Evolutionary conservation across 2,113 vertebrate species (phyloP).

Genomic region (Pristiophorus japonicus): DNA sequence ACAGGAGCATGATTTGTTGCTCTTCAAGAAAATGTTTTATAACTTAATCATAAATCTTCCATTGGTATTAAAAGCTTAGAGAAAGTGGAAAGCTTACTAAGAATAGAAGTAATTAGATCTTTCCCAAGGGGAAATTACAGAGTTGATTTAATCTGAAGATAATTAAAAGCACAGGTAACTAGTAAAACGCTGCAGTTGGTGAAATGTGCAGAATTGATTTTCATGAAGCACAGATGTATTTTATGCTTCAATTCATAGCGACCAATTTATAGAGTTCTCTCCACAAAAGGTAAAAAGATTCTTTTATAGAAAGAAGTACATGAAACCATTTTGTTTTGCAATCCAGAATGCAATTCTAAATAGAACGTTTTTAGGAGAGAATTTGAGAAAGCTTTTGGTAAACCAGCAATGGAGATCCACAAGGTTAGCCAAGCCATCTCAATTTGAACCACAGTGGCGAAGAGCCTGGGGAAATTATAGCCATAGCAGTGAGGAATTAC

Average conservation of each 20-base stretch:
- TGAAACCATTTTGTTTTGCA: background rate
- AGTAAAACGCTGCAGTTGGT: constrained; percentile 13
- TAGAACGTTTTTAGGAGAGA: background rate
- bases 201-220: constrained; percentile 15
- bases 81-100: constrained; percentile 17
- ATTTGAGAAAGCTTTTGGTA: background rate
- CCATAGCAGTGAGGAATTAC: background rate
- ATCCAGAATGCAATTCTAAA: background rate
- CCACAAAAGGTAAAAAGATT: background rate
- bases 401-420: background rate
- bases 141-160: constrained; percentile 28
- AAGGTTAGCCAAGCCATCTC: background rate
- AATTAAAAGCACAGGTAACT: constrained; percentile 28
- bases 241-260: background rate
- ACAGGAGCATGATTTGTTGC: background rate
- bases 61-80: constrained; percentile 7
- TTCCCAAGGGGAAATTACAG: constrained; percentile 30
- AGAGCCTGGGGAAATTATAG: background rate
- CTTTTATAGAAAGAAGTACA: background rate
- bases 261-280: background rate
- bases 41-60: constrained; percentile 15
- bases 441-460: background rate
- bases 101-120: constrained; percentile 11
- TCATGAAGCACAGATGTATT: background rate
- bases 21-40: constrained; percentile 15